Base-by-base conservation (phyloP, 2,888 invertebrate species). In the Gymnosoma rotundatum region DNA sequence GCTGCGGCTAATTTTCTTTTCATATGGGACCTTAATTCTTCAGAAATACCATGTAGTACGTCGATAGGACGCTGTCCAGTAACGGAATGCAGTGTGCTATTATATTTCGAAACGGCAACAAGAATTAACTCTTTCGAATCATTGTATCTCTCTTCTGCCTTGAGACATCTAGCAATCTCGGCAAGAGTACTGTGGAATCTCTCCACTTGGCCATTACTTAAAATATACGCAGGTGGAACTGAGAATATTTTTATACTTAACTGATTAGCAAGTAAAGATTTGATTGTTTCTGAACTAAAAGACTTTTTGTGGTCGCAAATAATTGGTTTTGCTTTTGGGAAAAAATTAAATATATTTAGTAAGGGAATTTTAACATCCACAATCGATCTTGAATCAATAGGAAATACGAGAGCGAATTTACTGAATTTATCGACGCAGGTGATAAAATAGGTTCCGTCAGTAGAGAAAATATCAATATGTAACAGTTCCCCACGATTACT, bases 121-220 rank as follows among this genome's bases (percentile, higher is more conserved):
- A 74, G 18, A 56, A 67, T 42, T 61, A 69, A 48, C 12, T 61
- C 21, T 25, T n/a, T 61, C 9, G 76, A 67, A 18, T 54, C 60
- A 60, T 52, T n/a, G 36, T 21, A 66, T 21, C 14, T 25, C n/a
- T 38, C 42, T 67, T 67, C 36, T 5, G 58, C 56, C 16, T 42
- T 45, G 18, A 66, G 45, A 36, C 56, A 66, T 32, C 58, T 56
- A 48, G 61, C 18, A 61, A 74, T 63, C 25, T 73, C 63, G 2
- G 32, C 52, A 14, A 73, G 38, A 38, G 75, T 66, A 9, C 66
- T 66, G 3, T 75, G 75, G 16, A 66, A 58, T 12, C 66, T 6
- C 16, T 58, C 75, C 20, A 76, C 66, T 58, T 76, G 75, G 14
- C 75, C 58, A 58, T 67, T 76, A 18, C 56, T 54, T 9, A 42